phyloP scores from a whole-genome alignment of 2,797 vertebrate genomes.

The Gymnothorax reevesii region DNA sequence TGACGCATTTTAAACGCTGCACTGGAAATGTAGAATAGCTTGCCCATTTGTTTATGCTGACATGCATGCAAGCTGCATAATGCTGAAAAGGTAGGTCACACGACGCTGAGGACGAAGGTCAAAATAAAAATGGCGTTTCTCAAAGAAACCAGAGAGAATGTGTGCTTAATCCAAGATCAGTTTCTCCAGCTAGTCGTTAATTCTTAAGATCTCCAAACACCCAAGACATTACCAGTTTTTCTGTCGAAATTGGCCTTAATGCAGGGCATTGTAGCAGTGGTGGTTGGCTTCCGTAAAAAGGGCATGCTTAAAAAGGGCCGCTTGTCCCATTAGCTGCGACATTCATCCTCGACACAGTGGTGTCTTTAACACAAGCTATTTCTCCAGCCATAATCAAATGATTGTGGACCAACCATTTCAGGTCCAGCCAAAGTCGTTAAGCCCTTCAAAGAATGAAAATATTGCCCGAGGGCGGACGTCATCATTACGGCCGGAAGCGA shows the following conservation, averaged over 20 bases:
- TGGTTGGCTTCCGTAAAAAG: background rate
- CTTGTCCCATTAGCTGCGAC: constrained; percentile 1
- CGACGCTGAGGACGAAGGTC: background rate
- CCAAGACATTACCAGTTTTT: constrained; percentile 10
- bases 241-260: background rate
- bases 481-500: background rate
- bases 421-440: background rate
- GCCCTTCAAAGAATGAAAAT: constrained; percentile 11
- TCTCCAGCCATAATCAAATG: constrained; percentile 6
- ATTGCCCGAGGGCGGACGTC: background rate
- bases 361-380: background rate
- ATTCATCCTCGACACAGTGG: background rate
- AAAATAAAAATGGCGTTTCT: background rate
- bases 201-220: constrained; percentile 21
- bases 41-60: background rate
- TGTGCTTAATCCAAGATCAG: background rate
- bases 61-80: background rate
- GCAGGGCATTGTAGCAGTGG: background rate
- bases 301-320: constrained; percentile 4
- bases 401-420: background rate
- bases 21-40: background rate
- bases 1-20: background rate
- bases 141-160: background rate
- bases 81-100: background rate
- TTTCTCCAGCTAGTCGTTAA: constrained; percentile 12